Conservation (phyloP, 1,140 invertebrate genomes). For the Heterodera carotae region DNA sequence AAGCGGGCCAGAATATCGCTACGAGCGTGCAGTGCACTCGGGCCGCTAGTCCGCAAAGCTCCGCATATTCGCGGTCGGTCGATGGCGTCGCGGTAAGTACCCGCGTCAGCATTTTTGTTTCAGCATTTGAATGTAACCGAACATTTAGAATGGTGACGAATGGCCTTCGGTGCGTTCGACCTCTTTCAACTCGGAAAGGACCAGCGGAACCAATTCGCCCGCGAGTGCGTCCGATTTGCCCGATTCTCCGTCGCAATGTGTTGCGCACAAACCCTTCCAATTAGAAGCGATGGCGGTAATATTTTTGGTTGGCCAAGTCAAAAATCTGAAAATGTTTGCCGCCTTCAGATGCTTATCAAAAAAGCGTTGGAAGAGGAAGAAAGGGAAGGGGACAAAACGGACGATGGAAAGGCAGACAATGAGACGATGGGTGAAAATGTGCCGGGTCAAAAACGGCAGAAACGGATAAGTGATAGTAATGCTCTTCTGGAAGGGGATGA, state of each 20-base stretch:
- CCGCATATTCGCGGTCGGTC: not conserved
- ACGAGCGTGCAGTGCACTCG: conserved; percentile 28
- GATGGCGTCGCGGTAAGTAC: not conserved
- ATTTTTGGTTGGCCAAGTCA: not conserved
- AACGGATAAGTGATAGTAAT: not conserved
- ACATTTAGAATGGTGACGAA: not conserved
- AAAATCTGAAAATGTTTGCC: not conserved
- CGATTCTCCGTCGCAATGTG: conserved; percentile 39
- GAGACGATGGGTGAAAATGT: not conserved
- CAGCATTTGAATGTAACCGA: too few species aligned
- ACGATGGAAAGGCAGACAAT: not conserved
- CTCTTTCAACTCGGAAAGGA: conserved; percentile 8
- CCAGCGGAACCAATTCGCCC: conserved; percentile 33
- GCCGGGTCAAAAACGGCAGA: not conserved
- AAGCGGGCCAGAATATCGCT: conserved; percentile 4
- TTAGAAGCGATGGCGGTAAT: conserved; percentile 27
- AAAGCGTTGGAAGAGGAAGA: conserved; percentile 26
- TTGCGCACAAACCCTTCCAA: conserved; percentile 18
- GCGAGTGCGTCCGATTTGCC: conserved; percentile 34
- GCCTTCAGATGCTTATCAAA: conserved; percentile 9
- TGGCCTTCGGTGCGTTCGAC: conserved; percentile 15
- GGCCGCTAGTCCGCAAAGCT: conserved; percentile 12
- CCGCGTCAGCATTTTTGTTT: not conserved
- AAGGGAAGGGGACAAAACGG: not conserved
- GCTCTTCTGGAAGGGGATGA: not conserved